Percentiles rank a stretch among this genome's conserved stretches.
Conservation (phyloP, 2,113 vertebrate genomes). For the Pseudorectes ferrugineus region DNA sequence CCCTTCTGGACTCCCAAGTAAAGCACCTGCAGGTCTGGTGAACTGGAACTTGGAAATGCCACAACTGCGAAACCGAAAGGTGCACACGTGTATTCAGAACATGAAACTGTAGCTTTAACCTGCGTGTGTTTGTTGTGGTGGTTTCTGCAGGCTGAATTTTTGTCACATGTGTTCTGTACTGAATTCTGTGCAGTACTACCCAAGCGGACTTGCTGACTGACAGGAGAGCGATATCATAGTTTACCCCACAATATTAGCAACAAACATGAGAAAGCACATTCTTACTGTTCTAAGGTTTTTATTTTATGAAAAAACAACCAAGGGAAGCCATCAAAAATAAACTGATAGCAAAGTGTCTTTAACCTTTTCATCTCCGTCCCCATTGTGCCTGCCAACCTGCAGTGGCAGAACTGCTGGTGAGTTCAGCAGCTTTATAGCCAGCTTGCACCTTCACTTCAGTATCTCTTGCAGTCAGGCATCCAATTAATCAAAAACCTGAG, state of each 20-base stretch:
- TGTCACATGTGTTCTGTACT: neutral
- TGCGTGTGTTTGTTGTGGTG: rapidly evolving
- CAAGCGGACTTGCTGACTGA: neutral
- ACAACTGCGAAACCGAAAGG: neutral
- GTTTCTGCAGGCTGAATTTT: neutral
- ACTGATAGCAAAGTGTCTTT: neutral
- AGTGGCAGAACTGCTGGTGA: neutral
- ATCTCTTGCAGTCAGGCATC: neutral
- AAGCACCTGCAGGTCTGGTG: neutral
- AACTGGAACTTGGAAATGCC: neutral
- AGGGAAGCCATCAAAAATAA: neutral
- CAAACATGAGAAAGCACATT: neutral
- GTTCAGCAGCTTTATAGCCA: neutral
- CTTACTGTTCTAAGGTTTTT: neutral
- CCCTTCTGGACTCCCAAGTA: neutral
- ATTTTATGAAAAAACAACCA: neutral
- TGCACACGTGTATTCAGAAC: neutral
- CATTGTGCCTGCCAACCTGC: neutral
- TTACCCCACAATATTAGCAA: neutral
- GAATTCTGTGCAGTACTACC: neutral
- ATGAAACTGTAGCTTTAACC: neutral
- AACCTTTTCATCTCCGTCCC: neutral
- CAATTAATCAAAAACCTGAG: neutral
- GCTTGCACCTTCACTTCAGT: neutral
- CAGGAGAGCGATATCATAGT: neutral